Base-by-base conservation (phyloP, 2,888 invertebrate genomes). In the Temnothorax unifasciatus region DNA sequence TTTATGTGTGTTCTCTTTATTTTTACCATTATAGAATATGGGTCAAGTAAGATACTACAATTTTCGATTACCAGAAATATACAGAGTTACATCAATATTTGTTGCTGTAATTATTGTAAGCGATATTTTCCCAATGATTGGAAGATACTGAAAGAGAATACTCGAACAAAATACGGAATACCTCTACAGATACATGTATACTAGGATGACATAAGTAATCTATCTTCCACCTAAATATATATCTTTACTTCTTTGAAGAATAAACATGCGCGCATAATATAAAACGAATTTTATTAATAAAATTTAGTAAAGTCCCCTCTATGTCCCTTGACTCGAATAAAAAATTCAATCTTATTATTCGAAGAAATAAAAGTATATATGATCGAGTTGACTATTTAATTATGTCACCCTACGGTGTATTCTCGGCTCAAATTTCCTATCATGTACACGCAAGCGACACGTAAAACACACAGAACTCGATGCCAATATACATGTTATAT, bases 371-470 rank as follows among this genome's bases (percentile, higher is more conserved):
- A 59, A 59, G 13, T 59, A 74, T 74, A 74, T 29, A 74, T 25
- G 47, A n/a, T n/a, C n/a, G n/a, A 64, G 8, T 15, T 50, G 29
- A 13, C 15, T 59, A 29, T 57, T 44, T 47, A 44, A 47, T 71
- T 52, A 47, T 59, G 34, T 69, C 41, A 29, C 25, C 50, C 34
- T 66, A 47, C 47, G 13, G 6, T 76, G 6, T 76, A 50, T 64
- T 38, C 25, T 64, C 25, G 68, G 50, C 61, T 68, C 66, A 54
- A 73, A 66, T 87, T 73, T 44, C 52, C 54, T 63, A 61, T 54
- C 57, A 38, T 82, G 71, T 75, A 79, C 85, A 81, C 64, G 44
- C 54, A 87, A 86, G 85, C 90, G 61, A 84, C 85, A 87, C 84
- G 74, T 85, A 83, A 87, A 63, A 87, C 76, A 69, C 75, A 57